Conservation (phyloP, 2,888 invertebrate species). For the Amphipoea oculea region DNA sequence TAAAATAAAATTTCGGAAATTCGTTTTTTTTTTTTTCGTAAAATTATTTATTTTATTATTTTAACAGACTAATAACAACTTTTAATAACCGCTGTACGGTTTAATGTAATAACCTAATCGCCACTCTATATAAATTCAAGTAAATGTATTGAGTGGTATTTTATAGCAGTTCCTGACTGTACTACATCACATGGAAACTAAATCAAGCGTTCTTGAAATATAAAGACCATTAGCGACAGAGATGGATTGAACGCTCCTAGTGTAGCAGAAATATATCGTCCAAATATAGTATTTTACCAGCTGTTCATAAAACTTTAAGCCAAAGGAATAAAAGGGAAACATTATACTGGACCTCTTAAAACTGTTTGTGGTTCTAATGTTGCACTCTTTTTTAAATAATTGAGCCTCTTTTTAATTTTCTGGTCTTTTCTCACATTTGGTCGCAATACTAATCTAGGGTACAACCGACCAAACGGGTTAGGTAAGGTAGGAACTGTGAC, state of each 20-base stretch:
- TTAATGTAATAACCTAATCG: too few species aligned
- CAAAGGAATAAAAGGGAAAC: background rate
- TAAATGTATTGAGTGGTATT: background rate
- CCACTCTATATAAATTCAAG: background rate
- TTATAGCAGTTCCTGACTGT: background rate
- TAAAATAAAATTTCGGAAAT: too few species aligned
- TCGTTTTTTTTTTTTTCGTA: too few species aligned
- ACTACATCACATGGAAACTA: slow-evolving; percentile 10
- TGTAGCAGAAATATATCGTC: slow-evolving; percentile 27
- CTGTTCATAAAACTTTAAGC: slow-evolving; percentile 11
- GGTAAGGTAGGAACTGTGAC: background rate
- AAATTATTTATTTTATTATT: too few species aligned
- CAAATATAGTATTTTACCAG: slow-evolving; percentile 29
- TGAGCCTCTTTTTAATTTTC: background rate
- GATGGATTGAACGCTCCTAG: slow-evolving; percentile 27
- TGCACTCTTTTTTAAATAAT: background rate
- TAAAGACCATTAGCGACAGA: slow-evolving; percentile 30
- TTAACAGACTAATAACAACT: too few species aligned
- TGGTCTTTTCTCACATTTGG: background rate
- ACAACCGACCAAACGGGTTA: background rate
- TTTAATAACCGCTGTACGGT: too few species aligned
- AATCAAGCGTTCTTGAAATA: slow-evolving; percentile 35
- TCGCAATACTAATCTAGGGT: background rate
- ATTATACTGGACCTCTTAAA: too few species aligned
- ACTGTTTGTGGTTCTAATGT: too few species aligned